Conservation (phyloP, 2,797 vertebrate genomes). For the Pangasius larnaudii region DNA sequence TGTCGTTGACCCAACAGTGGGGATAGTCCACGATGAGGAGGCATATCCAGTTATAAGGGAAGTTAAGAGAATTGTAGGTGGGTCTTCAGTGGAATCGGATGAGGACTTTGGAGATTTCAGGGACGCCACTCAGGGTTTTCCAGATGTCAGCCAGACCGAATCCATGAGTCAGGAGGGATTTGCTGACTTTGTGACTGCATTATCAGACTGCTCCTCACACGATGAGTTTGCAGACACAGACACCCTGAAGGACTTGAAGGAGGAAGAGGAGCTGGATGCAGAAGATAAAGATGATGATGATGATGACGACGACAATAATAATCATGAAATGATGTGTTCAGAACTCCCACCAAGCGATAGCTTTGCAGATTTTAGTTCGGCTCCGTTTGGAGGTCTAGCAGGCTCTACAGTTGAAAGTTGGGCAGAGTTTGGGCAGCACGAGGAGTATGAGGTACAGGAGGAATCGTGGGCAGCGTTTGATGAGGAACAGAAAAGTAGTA, state of each 20-base stretch:
- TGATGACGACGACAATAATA: background rate
- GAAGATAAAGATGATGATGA: slow-evolving; percentile 44
- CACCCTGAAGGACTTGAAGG: slow-evolving; percentile 65
- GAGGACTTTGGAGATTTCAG: slow-evolving; percentile 53
- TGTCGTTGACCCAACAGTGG: slow-evolving; percentile 66
- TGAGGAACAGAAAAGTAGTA: slow-evolving; percentile 75
- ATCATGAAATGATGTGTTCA: slow-evolving; percentile 58
- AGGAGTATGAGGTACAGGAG: slow-evolving; percentile 64
- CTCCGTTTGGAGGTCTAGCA: slow-evolving; percentile 71
- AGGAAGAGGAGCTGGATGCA: slow-evolving; percentile 41
- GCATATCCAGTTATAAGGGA: slow-evolving; percentile 15
- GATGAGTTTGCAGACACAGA: slow-evolving; percentile 77
- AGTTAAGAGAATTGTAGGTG: slow-evolving; percentile 59
- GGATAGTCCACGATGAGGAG: background rate
- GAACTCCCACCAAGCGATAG: slow-evolving; percentile 86
- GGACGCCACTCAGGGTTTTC: slow-evolving; percentile 45
- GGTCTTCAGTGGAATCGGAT: slow-evolving; percentile 62
- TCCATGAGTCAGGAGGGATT: slow-evolving; percentile 49
- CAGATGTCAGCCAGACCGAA: slow-evolving; percentile 54
- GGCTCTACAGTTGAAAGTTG: slow-evolving; percentile 78
- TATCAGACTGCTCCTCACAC: slow-evolving; percentile 45
- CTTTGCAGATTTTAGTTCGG: slow-evolving; percentile 95
- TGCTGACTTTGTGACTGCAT: slow-evolving; percentile 52
- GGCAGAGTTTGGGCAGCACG: slow-evolving; percentile 81
- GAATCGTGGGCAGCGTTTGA: slow-evolving; percentile 58